Conservation (phyloP, 2,113 vertebrate genomes). For the Solea solea region DNA sequence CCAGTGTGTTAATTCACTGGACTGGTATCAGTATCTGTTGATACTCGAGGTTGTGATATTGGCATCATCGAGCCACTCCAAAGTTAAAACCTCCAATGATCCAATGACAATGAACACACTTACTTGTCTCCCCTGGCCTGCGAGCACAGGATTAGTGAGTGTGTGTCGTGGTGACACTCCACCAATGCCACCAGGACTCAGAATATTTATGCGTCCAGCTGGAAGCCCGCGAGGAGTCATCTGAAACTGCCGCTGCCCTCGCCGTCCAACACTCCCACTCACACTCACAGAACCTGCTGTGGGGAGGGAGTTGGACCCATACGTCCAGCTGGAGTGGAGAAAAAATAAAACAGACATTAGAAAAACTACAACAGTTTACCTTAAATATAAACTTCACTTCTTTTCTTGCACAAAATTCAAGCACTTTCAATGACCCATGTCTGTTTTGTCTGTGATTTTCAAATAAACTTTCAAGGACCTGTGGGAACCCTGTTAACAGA, state of each 20-base stretch:
- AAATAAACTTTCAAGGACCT: too few species aligned
- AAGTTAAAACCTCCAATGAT: neutral
- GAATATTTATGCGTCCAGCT: slow-evolving; percentile 85
- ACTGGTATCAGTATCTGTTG: too few species aligned
- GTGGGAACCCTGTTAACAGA: too few species aligned
- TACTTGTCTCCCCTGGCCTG: slow-evolving; percentile 90
- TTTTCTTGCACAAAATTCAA: too few species aligned
- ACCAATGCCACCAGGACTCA: slow-evolving; percentile 86
- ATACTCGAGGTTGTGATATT: too few species aligned
- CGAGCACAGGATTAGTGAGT: slow-evolving; percentile 86
- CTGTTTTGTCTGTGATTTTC: too few species aligned
- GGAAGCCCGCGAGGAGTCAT: slow-evolving; percentile 88
- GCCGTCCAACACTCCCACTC: slow-evolving; percentile 87
- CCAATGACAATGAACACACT: slow-evolving; percentile 40
- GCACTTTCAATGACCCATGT: too few species aligned
- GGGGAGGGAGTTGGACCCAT: slow-evolving; percentile 94
- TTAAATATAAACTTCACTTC: too few species aligned
- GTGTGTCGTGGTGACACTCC: slow-evolving; percentile 88
- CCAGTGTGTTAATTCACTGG: too few species aligned
- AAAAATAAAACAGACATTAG: neutral
- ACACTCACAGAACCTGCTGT: slow-evolving; percentile 98
- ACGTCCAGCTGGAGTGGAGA: slow-evolving; percentile 84
- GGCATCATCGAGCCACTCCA: too few species aligned
- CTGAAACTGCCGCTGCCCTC: slow-evolving; percentile 89
- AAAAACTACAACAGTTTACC: too few species aligned